Evolutionary conservation across 2,797 vertebrate genomes (phyloP), one percentile per base, ranked within the genome.

Genomic region (Nannoperca australis): DNA sequence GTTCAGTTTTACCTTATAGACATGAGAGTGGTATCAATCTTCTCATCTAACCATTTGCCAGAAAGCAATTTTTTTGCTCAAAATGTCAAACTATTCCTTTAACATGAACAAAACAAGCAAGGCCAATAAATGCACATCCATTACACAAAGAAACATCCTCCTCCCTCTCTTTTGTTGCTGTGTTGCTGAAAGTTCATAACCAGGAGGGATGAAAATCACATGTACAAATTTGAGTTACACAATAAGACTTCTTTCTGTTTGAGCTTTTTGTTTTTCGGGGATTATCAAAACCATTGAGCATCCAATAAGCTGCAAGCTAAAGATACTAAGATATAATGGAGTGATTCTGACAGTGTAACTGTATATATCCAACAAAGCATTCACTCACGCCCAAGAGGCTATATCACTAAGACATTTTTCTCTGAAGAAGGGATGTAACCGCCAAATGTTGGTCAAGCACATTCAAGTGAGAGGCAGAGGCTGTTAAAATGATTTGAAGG

Each of bases 371-470:
- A 60, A 47, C 32, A 65, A 76, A 49, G 55, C 22, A 54, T 51
- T 79, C 1, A 73, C 50, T 67, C 53, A 70, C 14, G 54, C 62
- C 66, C 73, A 38, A 54, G 59, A 61, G 65, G 47, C 66, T 60
- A 9, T 3, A 74, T 27, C 38, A 34, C 17, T 0, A 13, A 65
- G 54, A 68, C 40, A 38, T 61, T 53, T 71, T 68, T 56, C n/a
- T 66, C 62, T 76, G 58, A 49, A 44, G 62, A 67, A 18, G 54
- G 22, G 54, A 79, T 77, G 67, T 14, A 70, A 70, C 62, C 82
- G 79, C 71, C 80, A 77, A 79, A 75, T 61, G 49, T 73, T 72
- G 83, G 63, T 69, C 51, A 65, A 61, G 73, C 75, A 73, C 55
- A 62, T 61, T 66, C 71, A 68, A 73, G 36, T 51, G 49, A 55